phyloP scores from a whole-genome alignment of 2,888 invertebrate genomes.

The Arrhopalites spinosus region DNA sequence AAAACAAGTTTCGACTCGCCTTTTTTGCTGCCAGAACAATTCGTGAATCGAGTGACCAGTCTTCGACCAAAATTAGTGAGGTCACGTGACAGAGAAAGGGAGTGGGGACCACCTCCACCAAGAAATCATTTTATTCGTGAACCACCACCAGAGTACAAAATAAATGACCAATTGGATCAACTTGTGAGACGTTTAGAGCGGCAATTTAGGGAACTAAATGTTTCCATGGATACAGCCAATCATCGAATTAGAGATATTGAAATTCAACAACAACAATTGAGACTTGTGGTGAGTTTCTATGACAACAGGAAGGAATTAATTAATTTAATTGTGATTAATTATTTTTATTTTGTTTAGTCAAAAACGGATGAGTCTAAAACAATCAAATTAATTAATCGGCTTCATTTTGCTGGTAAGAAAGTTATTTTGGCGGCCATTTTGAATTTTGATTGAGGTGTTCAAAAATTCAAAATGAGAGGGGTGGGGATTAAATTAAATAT shows the following conservation, averaged over 20 bases:
- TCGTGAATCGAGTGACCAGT: no score
- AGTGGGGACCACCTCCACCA: no score
- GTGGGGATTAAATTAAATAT: not conserved
- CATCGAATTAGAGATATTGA: not conserved
- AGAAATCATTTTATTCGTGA: no score
- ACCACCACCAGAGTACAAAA: no score
- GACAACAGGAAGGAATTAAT: not conserved
- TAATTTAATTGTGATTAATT: not conserved
- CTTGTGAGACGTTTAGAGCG: no score
- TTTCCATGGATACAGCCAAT: not conserved
- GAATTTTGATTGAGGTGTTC: not conserved
- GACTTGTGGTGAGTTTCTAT: not conserved
- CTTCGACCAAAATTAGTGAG: no score
- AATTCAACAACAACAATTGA: not conserved
- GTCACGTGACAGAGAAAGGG: no score
- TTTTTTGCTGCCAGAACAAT: no score
- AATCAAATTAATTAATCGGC: not conserved
- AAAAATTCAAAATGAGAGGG: no score
- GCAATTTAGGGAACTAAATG: not conserved
- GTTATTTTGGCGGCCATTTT: not conserved
- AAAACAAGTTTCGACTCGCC: no score
- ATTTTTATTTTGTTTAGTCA: not conserved
- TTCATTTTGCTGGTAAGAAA: not conserved
- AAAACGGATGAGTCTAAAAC: not conserved
- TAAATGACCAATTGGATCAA: no score